Evolutionary conservation across 1,140 invertebrate species (phyloP), one percentile per base, ranked within the genome.

Genomic region (Ceratosolen fusciceps): DNA sequence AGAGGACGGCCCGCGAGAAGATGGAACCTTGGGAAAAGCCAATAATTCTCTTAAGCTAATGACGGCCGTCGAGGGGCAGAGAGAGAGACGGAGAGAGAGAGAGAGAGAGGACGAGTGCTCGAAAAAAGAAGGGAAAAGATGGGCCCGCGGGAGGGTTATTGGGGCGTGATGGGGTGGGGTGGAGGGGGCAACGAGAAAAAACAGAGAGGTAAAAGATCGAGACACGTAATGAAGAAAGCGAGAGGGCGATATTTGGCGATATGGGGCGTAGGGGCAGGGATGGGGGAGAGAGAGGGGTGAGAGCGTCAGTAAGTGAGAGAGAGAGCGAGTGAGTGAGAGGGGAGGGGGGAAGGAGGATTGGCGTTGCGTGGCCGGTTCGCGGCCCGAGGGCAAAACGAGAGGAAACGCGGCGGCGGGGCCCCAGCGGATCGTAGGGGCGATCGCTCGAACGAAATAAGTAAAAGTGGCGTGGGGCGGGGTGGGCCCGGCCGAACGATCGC

Each of bases 291-390:
- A n/a, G 39, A 26, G n/a, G n/a, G 68, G 21, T 9, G 65, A 67
- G 37, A 43, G 62, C 16, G 31, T 37, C 52, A 39, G n/a, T 58
- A 12, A n/a, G 39, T 29, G 39, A n/a, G 21, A 58, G 1, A 14
- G 24, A 21, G 24, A 60, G 47, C 21, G 39, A 56, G 52, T 26
- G n/a, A 47, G 26, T 49, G 68, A 47, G 24, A 60, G n/a, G n/a
- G n/a, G n/a, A n/a, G n/a, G n/a, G n/a, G n/a, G n/a, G n/a, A n/a
- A n/a, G n/a, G n/a, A n/a, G 34, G 72, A 56, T 71, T 39, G 52
- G 71, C 56, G 71, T 71, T 77, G 60, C 67, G 67, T 47, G 75
- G 52, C 54, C 60, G 47, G 62, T 76, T 26, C 47, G 47, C 62
- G 29, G 49, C 73, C 43, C 26, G 37, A 43, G 73, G 60, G 37